These are phyloP conservation scores for Zaprionus kolodkinae DNA, from an alignment of 1,140 invertebrate species.

Conservation along the genomic window DNA sequence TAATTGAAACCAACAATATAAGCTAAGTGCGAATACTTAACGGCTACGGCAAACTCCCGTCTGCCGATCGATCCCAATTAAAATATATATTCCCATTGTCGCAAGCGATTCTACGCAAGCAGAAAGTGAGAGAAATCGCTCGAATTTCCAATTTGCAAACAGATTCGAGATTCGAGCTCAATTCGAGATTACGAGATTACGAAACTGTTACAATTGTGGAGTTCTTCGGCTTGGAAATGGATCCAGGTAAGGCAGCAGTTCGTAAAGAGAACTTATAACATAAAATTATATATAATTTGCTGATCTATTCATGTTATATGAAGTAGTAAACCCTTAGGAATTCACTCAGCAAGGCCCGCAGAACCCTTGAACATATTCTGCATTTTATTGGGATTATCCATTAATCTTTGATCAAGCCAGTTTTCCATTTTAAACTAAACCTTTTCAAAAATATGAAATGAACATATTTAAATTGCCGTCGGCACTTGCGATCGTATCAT, in stretches of 20 bases:
- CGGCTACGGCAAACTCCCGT: constrained; percentile 39
- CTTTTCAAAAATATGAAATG: not conserved
- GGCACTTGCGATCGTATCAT: constrained; percentile 26
- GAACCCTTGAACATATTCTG: not conserved
- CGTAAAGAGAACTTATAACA: not conserved
- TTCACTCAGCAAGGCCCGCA: not conserved
- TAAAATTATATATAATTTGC: not conserved
- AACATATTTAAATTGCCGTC: constrained; percentile 32
- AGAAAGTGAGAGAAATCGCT: constrained; percentile 39
- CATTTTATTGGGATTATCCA: not conserved
- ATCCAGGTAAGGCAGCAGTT: constrained; percentile 58
- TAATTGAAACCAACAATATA: constrained; percentile 80
- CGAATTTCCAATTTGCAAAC: constrained; percentile 22
- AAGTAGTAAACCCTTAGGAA: not conserved
- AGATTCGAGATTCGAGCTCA: not conserved
- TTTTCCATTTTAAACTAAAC: not conserved
- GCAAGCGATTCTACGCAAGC: not conserved
- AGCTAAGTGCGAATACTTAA: constrained; percentile 76
- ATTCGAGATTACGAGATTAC: constrained; percentile 14
- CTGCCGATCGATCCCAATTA: constrained; percentile 23
- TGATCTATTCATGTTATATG: no score
- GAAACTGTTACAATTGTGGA: constrained; percentile 62
- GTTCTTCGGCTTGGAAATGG: constrained; percentile 74
- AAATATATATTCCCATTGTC: constrained; percentile 10
- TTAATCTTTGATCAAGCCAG: not conserved